Percentiles rank a stretch among this genome's conserved stretches.
phyloP scores from a whole-genome alignment of 2,888 invertebrate genomes.

The Aquatica leii region DNA sequence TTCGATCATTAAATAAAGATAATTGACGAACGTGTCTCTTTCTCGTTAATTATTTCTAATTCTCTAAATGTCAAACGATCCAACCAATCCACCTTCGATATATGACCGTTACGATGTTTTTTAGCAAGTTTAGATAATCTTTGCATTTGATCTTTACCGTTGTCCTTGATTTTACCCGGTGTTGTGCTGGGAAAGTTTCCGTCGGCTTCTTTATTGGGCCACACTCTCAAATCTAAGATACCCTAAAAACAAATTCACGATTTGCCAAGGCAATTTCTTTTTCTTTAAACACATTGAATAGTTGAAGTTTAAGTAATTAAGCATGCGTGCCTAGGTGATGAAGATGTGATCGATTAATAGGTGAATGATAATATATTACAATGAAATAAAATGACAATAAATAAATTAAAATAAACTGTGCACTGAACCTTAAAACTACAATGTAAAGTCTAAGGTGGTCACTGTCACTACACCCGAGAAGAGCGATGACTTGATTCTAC shows the following conservation, averaged over 20 bases:
- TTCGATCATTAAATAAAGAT: slow-evolving; percentile 94
- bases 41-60: slow-evolving; percentile 94
- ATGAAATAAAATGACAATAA: too few relatives aligned
- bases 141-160: slow-evolving; percentile 87
- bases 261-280: too few relatives aligned
- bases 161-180: slow-evolving; percentile 84
- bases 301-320: too few relatives aligned
- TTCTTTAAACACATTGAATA: too few relatives aligned
- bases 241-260: slow-evolving; percentile 65
- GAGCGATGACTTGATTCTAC: too few relatives aligned
- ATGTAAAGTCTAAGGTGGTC: too few relatives aligned
- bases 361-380: too few relatives aligned
- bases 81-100: slow-evolving; percentile 86
- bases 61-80: slow-evolving; percentile 95
- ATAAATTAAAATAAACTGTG: too few relatives aligned
- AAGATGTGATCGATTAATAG: too few relatives aligned
- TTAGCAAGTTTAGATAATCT: slow-evolving; percentile 89
- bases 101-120: slow-evolving; percentile 85
- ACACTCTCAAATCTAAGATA: slow-evolving; percentile 89
- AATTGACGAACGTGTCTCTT: slow-evolving; percentile 90
- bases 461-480: too few relatives aligned
- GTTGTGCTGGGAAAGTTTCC: slow-evolving; percentile 76
- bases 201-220: slow-evolving; percentile 85
- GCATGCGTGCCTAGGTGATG: too few relatives aligned
- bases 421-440: too few relatives aligned